Conservation (phyloP, 2,888 invertebrate species). For the Didymodactylos carnosus region DNA sequence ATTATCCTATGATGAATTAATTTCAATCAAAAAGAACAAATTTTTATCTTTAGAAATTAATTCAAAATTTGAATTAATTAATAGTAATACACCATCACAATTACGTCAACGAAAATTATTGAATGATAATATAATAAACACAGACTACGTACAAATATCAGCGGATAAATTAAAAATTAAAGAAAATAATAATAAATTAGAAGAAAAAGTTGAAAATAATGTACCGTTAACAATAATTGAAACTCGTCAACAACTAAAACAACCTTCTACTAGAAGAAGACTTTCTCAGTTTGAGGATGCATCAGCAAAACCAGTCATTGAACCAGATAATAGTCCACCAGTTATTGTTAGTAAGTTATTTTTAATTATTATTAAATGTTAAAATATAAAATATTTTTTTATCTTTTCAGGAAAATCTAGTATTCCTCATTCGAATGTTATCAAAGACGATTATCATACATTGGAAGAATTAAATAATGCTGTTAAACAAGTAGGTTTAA, state of each 20-base stretch:
- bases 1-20: too few species aligned
- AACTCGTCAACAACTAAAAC: background rate
- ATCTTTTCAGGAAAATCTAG: background rate
- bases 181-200: too few species aligned
- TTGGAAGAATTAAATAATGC: slow-evolving; percentile 10
- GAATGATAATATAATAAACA: background rate
- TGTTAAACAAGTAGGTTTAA: slow-evolving; percentile 6
- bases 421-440: background rate
- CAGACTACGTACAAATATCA: too few species aligned
- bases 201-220: too few species aligned
- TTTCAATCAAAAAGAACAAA: too few species aligned
- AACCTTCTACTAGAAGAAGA: background rate
- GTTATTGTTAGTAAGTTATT: background rate
- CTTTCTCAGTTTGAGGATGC: background rate
- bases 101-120: background rate
- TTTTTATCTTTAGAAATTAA: too few species aligned
- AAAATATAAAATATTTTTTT: background rate
- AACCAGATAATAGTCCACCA: background rate
- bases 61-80: too few species aligned
- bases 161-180: too few species aligned
- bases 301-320: background rate
- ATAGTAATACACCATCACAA: background rate
- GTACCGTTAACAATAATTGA: too few species aligned
- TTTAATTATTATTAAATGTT: background rate
- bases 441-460: slow-evolving; percentile 2